These are phyloP conservation scores for Bombus impatiens DNA, from an alignment of 1,140 invertebrate genomes.

Conservation along the genomic window DNA sequence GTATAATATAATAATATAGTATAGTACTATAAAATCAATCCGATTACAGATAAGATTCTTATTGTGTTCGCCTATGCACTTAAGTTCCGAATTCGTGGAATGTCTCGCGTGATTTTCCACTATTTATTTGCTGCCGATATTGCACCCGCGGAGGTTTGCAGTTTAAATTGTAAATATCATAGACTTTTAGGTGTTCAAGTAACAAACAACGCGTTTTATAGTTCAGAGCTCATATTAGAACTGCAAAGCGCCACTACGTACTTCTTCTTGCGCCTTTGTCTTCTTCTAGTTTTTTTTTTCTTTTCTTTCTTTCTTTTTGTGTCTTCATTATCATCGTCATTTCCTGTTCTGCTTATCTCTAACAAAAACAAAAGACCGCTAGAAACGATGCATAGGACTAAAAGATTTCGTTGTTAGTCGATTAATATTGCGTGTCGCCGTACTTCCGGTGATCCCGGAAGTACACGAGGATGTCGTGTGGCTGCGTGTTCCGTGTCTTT, in stretches of 20 bases:
- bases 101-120: conserved; percentile 80
- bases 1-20: conserved; percentile 80
- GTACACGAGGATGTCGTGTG: conserved; percentile 6
- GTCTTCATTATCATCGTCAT: background rate
- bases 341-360: background rate
- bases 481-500: conserved; percentile 4
- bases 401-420: conserved; percentile 77
- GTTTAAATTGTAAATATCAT: conserved; percentile 73
- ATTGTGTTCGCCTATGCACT: conserved; percentile 73
- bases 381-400: conserved; percentile 66
- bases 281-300: background rate
- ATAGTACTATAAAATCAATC: conserved; percentile 80
- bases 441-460: conserved; percentile 5
- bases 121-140: conserved; percentile 68
- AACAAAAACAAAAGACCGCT: background rate
- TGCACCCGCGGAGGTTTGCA: conserved; percentile 69
- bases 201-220: conserved; percentile 77
- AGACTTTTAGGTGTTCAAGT: conserved; percentile 77
- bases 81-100: conserved; percentile 82
- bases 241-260: conserved; percentile 42
- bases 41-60: conserved; percentile 61
- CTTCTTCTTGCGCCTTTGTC: background rate
- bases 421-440: conserved; percentile 59
- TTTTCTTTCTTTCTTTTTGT: background rate
- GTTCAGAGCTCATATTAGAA: conserved; percentile 77